These are phyloP conservation scores for Linepithema humile DNA, from an alignment of 1,140 invertebrate species.

Conservation along the genomic window DNA sequence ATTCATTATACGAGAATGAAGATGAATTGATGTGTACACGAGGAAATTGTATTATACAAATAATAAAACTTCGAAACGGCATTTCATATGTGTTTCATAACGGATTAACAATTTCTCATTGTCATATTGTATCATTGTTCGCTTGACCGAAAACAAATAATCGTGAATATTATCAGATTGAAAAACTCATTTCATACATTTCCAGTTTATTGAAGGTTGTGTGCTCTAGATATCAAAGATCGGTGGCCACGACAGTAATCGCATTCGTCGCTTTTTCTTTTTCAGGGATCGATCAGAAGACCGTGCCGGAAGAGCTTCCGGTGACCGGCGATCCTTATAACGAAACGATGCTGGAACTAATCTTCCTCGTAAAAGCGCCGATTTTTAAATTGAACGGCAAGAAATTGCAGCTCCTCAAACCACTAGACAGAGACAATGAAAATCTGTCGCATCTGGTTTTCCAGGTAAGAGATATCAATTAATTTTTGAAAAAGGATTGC, in stretches of 20 bases:
- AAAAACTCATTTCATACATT: not conserved
- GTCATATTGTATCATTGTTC: not conserved
- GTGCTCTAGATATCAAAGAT: not conserved
- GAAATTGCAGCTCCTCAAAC: constrained; percentile 90
- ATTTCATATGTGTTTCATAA: not conserved
- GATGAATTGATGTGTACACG: not conserved
- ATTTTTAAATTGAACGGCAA: constrained; percentile 94
- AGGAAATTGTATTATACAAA: not conserved
- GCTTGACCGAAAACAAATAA: not conserved
- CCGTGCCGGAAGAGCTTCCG: constrained; percentile 91
- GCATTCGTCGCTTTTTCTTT: constrained; percentile 28
- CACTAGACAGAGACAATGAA: constrained; percentile 93
- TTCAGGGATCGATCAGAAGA: constrained; percentile 92
- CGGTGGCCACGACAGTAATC: not conserved
- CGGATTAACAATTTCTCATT: not conserved
- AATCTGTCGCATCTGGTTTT: constrained; percentile 95
- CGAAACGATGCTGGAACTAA: constrained; percentile 91
- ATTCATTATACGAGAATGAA: constrained; percentile 62
- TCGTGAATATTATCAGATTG: not conserved
- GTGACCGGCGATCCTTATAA: constrained; percentile 92
- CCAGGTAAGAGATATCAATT: constrained; percentile 86
- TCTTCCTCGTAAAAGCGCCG: constrained; percentile 90
- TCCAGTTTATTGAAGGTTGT: constrained; percentile 22
- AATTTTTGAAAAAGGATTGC: not conserved
- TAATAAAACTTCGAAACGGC: constrained; percentile 4